Percentiles rank a stretch among this genome's conserved stretches.
Conservation (phyloP, 2,888 invertebrate genomes). For the Craniophora ligustri region DNA sequence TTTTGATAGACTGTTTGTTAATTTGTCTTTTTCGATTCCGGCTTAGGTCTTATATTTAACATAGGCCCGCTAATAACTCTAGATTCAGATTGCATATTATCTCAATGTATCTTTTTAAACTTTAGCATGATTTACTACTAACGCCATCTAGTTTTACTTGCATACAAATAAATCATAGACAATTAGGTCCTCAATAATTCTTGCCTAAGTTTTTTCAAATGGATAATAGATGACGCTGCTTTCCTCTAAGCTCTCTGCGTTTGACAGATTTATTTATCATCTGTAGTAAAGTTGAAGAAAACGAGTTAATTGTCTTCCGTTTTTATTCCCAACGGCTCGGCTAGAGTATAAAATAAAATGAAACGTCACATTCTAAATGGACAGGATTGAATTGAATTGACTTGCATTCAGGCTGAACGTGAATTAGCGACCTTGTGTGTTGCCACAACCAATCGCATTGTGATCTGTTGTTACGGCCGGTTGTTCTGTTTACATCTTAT, state of each 20-base stretch:
- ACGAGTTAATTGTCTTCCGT: slow-evolving; percentile 68
- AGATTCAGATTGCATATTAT: too few relatives aligned
- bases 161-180: slow-evolving; percentile 48
- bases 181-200: slow-evolving; percentile 57
- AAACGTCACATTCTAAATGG: slow-evolving; percentile 72
- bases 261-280: slow-evolving; percentile 41
- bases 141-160: slow-evolving; percentile 51
- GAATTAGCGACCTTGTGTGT: slow-evolving; percentile 71
- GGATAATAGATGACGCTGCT: slow-evolving; percentile 40
- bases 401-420: slow-evolving; percentile 65
- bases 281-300: slow-evolving; percentile 53
- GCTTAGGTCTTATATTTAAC: too few relatives aligned
- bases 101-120: too few relatives aligned
- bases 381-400: slow-evolving; percentile 64
- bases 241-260: slow-evolving; percentile 5
- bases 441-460: slow-evolving; percentile 64
- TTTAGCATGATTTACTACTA: not conserved
- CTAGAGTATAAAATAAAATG: slow-evolving; percentile 69
- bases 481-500: slow-evolving; percentile 76
- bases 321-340: slow-evolving; percentile 65
- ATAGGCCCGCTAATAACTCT: too few relatives aligned
- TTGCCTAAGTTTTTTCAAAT: not conserved
- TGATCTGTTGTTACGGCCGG: slow-evolving; percentile 76
- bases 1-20: too few relatives aligned
- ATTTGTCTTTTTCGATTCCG: too few relatives aligned